These are phyloP conservation scores for Mandrillus leucophaeus DNA, from an alignment of 2,113 vertebrate species.

Conservation along the genomic window DNA sequence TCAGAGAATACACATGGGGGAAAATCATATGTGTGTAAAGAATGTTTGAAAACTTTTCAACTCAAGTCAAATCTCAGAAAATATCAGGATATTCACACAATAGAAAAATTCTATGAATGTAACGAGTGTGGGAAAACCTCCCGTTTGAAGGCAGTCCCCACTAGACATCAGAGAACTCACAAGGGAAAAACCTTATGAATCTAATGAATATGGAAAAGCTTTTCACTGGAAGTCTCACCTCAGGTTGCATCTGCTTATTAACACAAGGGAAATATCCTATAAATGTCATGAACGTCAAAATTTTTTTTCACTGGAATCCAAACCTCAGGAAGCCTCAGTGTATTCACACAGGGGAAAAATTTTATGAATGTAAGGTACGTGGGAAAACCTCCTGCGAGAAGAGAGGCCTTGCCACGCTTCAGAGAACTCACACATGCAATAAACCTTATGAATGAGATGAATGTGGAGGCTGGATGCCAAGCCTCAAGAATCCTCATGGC, in stretches of 20 bases:
- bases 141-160: neutral
- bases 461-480: neutral
- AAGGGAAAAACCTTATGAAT: neutral
- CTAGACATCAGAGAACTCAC: neutral
- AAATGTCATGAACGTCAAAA: neutral
- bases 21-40: neutral
- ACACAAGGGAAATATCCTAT: neutral
- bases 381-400: neutral
- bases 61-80: neutral
- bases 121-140: neutral
- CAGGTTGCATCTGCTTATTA: neutral
- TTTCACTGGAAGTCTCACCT: neutral
- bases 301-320: neutral
- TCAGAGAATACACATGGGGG: neutral
- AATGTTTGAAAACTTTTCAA: neutral
- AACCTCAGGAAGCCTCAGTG: neutral
- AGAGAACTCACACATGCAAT: neutral
- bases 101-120: neutral
- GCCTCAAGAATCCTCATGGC: too few relatives aligned
- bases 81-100: neutral
- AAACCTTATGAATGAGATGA: neutral
- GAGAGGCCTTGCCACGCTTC: neutral
- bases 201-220: neutral
- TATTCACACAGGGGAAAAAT: neutral
- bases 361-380: neutral